phyloP scores from a whole-genome alignment of 2,113 vertebrate genomes.

The Pedetes capensis region DNA sequence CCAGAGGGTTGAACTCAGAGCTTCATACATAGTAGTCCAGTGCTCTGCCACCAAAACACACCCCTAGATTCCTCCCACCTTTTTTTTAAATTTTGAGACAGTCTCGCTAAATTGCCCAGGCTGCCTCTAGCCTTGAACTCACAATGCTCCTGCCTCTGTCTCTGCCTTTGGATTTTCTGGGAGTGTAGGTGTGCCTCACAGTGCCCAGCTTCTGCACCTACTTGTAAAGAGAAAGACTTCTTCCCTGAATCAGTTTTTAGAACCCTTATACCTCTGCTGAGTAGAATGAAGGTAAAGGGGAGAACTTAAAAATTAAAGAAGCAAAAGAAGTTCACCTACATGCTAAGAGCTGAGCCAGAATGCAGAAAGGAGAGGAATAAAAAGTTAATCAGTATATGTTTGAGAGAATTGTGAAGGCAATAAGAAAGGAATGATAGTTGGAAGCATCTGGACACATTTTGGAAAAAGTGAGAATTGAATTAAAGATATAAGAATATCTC shows the following conservation, averaged over 20 bases:
- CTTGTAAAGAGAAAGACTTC: neutral
- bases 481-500: slow-evolving; percentile 31
- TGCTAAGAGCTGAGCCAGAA: neutral
- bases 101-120: too few species aligned
- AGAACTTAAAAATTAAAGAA: neutral
- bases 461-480: neutral
- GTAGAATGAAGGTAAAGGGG: neutral
- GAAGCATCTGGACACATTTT: neutral
- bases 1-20: too few species aligned
- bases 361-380: neutral
- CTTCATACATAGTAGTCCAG: too few species aligned
- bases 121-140: too few species aligned
- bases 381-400: neutral
- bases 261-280: neutral
- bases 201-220: too few species aligned
- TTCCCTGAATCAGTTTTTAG: neutral
- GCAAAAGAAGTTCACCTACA: neutral
- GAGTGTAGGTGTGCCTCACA: too few species aligned
- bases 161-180: too few species aligned
- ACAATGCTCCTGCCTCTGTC: too few species aligned
- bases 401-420: neutral
- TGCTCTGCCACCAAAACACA: too few species aligned
- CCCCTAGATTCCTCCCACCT: too few species aligned
- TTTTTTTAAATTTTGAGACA: too few species aligned
- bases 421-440: neutral